A percentile compares a stretch with the other conserved stretches of the same genome.
These are phyloP conservation scores for Drosophila ezoana DNA, from an alignment of 2,888 invertebrate genomes.

Conservation along the genomic window DNA sequence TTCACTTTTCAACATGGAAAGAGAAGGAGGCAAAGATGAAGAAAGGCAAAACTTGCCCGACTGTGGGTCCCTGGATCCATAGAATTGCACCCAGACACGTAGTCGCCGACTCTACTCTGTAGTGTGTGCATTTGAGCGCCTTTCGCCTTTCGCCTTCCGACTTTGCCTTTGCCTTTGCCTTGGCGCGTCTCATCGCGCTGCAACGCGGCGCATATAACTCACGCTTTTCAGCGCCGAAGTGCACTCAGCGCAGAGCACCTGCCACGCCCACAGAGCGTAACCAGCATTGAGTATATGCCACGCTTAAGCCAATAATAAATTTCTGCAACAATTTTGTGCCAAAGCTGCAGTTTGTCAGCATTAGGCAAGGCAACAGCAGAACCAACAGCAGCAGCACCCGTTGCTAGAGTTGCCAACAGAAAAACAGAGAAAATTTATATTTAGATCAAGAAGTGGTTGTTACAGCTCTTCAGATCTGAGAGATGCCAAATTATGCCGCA, in stretches of 20 bases:
- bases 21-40: neutral
- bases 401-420: slow-evolving; percentile 15
- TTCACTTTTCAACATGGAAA: slow-evolving; percentile 20
- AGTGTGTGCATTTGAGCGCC: slow-evolving; percentile 29
- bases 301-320: slow-evolving; percentile 76
- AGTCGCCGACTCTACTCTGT: slow-evolving; percentile 26
- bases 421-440: slow-evolving; percentile 7
- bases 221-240: slow-evolving; percentile 66
- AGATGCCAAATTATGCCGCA: slow-evolving; percentile 20
- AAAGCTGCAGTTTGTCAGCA: slow-evolving; percentile 79
- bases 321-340: slow-evolving; percentile 71
- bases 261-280: slow-evolving; percentile 27
- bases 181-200: slow-evolving; percentile 24
- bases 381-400: slow-evolving; percentile 1
- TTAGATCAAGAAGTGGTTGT: slow-evolving; percentile 27
- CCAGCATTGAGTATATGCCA: slow-evolving; percentile 38
- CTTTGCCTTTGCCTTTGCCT: slow-evolving; percentile 10
- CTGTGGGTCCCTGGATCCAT: slow-evolving; percentile 26
- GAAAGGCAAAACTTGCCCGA: slow-evolving; percentile 17
- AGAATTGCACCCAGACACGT: slow-evolving; percentile 39
- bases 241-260: slow-evolving; percentile 56
- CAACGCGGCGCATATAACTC: slow-evolving; percentile 57
- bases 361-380: slow-evolving; percentile 47
- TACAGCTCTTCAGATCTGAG: neutral
- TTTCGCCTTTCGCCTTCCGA: slow-evolving; percentile 3